These are phyloP conservation scores for Drosophila obscura DNA, from an alignment of 1,140 invertebrate species.

Conservation along the genomic window DNA sequence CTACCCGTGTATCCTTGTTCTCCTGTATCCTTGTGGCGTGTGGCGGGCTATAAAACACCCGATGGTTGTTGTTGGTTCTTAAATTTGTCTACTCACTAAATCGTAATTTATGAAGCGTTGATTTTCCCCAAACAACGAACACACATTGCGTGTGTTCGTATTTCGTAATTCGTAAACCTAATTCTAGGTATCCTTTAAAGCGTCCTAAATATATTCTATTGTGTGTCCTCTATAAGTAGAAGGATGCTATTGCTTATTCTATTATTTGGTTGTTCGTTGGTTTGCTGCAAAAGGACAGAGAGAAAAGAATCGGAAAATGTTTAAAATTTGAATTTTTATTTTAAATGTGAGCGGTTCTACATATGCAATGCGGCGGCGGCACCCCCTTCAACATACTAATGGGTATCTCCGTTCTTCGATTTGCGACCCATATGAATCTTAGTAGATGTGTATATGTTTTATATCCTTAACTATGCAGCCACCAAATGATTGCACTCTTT, in stretches of 20 bases:
- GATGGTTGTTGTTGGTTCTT: slow-evolving; percentile 1
- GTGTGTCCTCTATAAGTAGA: slow-evolving; percentile 11
- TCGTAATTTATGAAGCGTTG: slow-evolving; percentile 63
- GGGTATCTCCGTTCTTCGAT: no score
- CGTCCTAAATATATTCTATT: slow-evolving; percentile 5
- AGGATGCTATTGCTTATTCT: slow-evolving; percentile 50
- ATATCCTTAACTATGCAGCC: no score
- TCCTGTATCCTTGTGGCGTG: no score
- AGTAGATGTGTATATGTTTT: no score
- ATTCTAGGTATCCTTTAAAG: slow-evolving; percentile 39
- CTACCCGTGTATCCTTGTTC: no score
- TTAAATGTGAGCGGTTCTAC: no score
- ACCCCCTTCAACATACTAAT: no score
- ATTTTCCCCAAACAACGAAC: slow-evolving; percentile 52
- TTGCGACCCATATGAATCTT: no score
- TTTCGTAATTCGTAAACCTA: slow-evolving; percentile 9
- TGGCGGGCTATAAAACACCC: not conserved
- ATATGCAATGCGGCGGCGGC: no score
- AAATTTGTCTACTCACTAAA: slow-evolving; percentile 37
- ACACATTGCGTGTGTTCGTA: slow-evolving; percentile 30
- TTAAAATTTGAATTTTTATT: not conserved
- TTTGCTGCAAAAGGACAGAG: slow-evolving; percentile 28
- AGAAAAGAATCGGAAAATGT: not conserved
- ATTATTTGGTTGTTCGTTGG: slow-evolving; percentile 43
- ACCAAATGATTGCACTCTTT: no score